phyloP scores from a whole-genome alignment of 2,797 vertebrate species.

The Pseudopleuronectes americanus region DNA sequence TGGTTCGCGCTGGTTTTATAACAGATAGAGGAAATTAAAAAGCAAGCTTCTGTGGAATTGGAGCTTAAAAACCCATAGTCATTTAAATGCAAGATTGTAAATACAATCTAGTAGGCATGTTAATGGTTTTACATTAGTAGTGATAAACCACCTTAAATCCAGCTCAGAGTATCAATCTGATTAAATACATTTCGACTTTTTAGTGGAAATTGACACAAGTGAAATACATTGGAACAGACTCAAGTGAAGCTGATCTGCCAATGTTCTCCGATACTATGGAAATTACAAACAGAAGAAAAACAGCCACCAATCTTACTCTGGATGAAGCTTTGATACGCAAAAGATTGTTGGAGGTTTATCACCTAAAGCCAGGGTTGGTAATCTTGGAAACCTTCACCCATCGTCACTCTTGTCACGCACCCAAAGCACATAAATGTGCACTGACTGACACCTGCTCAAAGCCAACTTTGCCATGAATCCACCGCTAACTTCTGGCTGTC shows the following conservation, averaged over 20 bases:
- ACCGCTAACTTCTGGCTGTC: no score
- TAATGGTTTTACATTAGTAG: not conserved
- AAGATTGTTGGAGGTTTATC: constrained; percentile 9
- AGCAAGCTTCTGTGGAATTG: not conserved
- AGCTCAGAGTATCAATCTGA: constrained; percentile 10
- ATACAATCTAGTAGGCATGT: constrained; percentile 1
- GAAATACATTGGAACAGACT: not conserved
- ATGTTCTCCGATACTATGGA: no score
- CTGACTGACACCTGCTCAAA: no score
- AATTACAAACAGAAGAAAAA: not conserved
- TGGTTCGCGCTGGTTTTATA: not conserved
- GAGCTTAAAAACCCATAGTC: not conserved
- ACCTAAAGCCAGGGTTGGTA: not conserved
- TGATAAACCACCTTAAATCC: not conserved
- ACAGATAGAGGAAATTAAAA: no score
- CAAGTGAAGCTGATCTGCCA: not conserved
- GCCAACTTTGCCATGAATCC: no score
- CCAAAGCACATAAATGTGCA: no score
- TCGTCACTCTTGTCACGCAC: no score
- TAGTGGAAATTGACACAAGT: not conserved
- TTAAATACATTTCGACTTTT: not conserved
- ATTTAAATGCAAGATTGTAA: constrained; percentile 6
- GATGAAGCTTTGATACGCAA: constrained; percentile 10
- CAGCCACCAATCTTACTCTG: not conserved
- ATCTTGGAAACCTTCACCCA: not conserved